Base-by-base conservation (phyloP, 2,797 vertebrate species). In the Lophotriccus pileatus region DNA sequence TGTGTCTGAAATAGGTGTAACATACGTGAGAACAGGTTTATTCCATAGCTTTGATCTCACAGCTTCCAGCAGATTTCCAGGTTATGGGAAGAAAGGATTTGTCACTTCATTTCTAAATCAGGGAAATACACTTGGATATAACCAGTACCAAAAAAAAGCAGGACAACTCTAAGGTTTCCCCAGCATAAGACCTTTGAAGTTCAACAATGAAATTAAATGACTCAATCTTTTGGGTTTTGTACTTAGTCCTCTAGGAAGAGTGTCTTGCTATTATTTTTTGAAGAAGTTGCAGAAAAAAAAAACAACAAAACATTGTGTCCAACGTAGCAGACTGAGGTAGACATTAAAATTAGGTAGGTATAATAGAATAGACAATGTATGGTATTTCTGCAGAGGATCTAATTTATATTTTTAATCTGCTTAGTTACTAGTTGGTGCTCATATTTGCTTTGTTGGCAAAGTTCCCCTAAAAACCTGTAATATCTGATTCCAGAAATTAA, bases 41-140 rank as follows among this genome's bases (percentile, higher is more conserved):
- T 89, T 94, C 88, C 14, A 1, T 44, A 91, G 66, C 79, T 95
- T 95, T 95, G 86, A 94, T 95, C 84, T 92, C 32, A 11, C 53
- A 60, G 59, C 70, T 95, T 95, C 89, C 81, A 93, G 74, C 77
- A 83, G 64, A 22, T 89, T 93, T 93, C 50, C 79, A 72, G 47
- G 68, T 89, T 86, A 82, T 46, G 68, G 70, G 34, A 87, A 89
- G 58, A 95, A 95, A 94, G 46, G 58, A 91, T 93, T 76, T 87
- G 62, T 39, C 78, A 88, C 68, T 94, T 94, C 64, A 87, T 83
- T 94, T 87, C 82, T 9, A 84, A 62, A 88, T 83, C 70, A 52
- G 62, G 81, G 58, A 94, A 94, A 94, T 49, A 43, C 12, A 78
- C 78, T 92, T 90, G 74, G 53, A 96, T 90, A 85, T 55, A 90